phyloP scores from a whole-genome alignment of 2,888 invertebrate genomes.

The Amitus sp. region DNA sequence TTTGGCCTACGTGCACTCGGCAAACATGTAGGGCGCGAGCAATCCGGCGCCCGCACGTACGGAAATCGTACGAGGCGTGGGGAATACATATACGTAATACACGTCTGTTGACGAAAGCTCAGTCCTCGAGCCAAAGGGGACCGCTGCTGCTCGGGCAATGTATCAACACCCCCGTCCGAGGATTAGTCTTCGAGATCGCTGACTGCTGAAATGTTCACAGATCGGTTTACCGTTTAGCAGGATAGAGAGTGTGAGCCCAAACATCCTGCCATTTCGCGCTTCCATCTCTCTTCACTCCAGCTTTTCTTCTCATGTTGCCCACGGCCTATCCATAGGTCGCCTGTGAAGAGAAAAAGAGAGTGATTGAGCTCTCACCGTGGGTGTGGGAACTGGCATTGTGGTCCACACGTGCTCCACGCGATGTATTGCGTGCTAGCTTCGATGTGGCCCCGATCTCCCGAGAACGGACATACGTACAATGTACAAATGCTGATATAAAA shows the following conservation, averaged over 20 bases:
- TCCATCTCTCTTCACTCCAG: background rate
- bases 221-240: constrained; percentile 66
- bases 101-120: constrained; percentile 23
- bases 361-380: constrained; percentile 33
- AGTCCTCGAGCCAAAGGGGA: constrained; percentile 36
- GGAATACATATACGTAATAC: constrained; percentile 3
- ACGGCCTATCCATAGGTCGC: constrained; percentile 42
- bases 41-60: constrained; percentile 16
- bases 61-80: constrained; percentile 19
- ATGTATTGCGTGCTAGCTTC: constrained; percentile 63
- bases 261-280: constrained; percentile 14
- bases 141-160: constrained; percentile 48
- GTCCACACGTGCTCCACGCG: constrained; percentile 70
- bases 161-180: constrained; percentile 60
- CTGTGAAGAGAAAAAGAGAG: too few species aligned
- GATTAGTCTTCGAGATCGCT: constrained; percentile 64
- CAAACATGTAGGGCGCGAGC: constrained; percentile 31
- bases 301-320: constrained; percentile 35
- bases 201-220: constrained; percentile 66
- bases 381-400: constrained; percentile 71
- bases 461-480: constrained; percentile 38
- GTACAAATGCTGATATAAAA: constrained; percentile 20
- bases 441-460: constrained; percentile 38
- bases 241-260: constrained; percentile 60
- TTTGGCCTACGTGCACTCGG: constrained; percentile 28